A percentile compares a stretch with the other conserved stretches of the same genome.
phyloP scores from a whole-genome alignment of 2,888 invertebrate genomes.

The Caenorhabditis imperialis region DNA sequence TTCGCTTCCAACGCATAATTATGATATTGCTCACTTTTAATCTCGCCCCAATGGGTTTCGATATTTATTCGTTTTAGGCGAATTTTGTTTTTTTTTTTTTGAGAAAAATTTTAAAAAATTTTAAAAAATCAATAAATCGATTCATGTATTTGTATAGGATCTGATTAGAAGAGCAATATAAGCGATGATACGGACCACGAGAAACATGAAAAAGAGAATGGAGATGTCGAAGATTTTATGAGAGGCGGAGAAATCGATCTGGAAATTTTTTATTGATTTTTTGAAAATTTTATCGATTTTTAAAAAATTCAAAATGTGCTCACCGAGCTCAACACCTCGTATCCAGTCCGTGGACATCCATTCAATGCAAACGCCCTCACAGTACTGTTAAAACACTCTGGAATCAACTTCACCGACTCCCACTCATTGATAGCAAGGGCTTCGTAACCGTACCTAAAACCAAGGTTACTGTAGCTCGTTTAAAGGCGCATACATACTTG shows the following conservation, averaged over 20 bases:
- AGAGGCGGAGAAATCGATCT: conserved; percentile 61
- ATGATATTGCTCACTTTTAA: conserved; percentile 1
- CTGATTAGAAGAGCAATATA: conserved; percentile 65
- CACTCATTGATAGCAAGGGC: conserved; percentile 70
- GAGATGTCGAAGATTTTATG: conserved; percentile 60
- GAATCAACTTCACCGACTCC: conserved; percentile 61
- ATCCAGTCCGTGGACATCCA: conserved; percentile 62
- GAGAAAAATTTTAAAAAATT: neutral
- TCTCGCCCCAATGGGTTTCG: conserved; percentile 26
- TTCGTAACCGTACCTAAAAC: conserved; percentile 67
- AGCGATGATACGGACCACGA: conserved; percentile 62
- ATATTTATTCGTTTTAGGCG: too few species aligned
- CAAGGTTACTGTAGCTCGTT: neutral
- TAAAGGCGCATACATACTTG: conserved; percentile 37
- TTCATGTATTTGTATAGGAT: conserved; percentile 54
- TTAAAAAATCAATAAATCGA: neutral
- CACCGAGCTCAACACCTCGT: conserved; percentile 62
- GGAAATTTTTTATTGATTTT: conserved; percentile 7
- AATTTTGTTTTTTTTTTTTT: too few species aligned
- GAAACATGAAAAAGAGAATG: conserved; percentile 57
- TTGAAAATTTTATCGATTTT: conserved; percentile 6
- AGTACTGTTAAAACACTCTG: conserved; percentile 40
- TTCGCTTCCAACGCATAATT: conserved; percentile 17
- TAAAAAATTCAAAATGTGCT: conserved; percentile 8
- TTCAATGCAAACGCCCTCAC: conserved; percentile 27